Evolutionary conservation across 2,113 vertebrate species (phyloP).

Genomic region (Gymnocephalus cernua): DNA sequence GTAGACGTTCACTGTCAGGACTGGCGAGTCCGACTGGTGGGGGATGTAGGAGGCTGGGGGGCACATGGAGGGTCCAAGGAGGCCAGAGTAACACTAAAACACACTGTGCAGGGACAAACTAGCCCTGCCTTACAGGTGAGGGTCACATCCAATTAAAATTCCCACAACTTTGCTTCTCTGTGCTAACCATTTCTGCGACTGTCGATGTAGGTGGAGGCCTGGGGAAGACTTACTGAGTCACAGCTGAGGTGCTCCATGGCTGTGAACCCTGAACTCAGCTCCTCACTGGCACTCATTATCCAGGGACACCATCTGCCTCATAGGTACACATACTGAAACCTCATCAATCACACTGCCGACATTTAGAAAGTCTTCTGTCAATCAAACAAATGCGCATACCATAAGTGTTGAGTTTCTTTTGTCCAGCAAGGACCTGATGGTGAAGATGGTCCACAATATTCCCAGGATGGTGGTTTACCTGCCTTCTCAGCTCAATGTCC

Average conservation of each 20-base stretch:
- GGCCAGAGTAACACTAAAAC: conserved; percentile 71
- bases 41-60: conserved; percentile 72
- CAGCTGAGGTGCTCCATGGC: conserved; percentile 82
- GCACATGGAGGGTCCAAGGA: conserved; percentile 65
- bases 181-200: conserved; percentile 11
- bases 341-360: neutral
- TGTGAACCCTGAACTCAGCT: conserved; percentile 80
- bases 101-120: conserved; percentile 40
- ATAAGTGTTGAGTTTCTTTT: conserved; percentile 46
- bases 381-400: neutral
- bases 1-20: conserved; percentile 51
- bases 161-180: neutral
- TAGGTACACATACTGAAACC: conserved; percentile 75
- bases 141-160: neutral
- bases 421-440: conserved; percentile 84
- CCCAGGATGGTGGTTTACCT: conserved; percentile 76
- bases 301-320: conserved; percentile 79
- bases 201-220: conserved; percentile 74
- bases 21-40: conserved; percentile 52
- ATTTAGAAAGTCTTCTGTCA: neutral
- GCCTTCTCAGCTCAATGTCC: conserved; percentile 77
- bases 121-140: conserved; percentile 74
- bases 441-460: conserved; percentile 85
- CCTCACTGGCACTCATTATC: conserved; percentile 81
- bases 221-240: conserved; percentile 81